phyloP scores from a whole-genome alignment of 1,140 invertebrate species.

The Melanaphis sacchari region DNA sequence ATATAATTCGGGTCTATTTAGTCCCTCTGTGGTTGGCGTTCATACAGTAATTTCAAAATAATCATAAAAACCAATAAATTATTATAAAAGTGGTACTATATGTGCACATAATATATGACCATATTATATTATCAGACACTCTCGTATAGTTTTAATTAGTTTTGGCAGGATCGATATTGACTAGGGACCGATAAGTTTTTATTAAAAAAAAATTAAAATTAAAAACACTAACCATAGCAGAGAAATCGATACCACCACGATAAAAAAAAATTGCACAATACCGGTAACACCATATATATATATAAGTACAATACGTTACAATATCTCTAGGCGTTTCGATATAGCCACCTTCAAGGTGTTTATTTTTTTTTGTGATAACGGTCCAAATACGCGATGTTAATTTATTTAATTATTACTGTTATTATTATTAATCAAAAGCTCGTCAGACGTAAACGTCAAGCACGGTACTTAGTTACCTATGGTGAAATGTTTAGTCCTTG shows the following conservation, averaged over 20 bases:
- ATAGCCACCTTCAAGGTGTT: not conserved
- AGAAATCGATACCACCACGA: not conserved
- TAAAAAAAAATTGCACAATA: not conserved
- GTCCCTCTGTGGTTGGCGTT: not conserved
- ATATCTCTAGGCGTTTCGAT: not conserved
- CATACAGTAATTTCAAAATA: not conserved
- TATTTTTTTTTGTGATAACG: not conserved
- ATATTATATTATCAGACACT: not conserved
- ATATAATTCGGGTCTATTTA: not conserved
- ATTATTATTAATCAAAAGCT: not conserved
- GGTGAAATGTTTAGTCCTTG: not conserved
- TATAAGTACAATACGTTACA: not conserved
- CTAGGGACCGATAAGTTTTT: constrained; percentile 4
- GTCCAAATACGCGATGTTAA: not conserved
- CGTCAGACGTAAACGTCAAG: not conserved
- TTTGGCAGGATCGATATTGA: not conserved
- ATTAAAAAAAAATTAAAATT: constrained; percentile 12
- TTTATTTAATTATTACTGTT: not conserved
- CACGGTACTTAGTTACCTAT: not conserved
- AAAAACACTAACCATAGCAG: not conserved
- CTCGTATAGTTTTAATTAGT: not conserved
- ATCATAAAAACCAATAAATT: not conserved
- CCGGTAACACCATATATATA: not conserved
- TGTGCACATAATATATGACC: not conserved
- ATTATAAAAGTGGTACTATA: not conserved